Evolutionary conservation across 2,113 vertebrate genomes (phyloP).

Genomic region (Zootoca vivipara): DNA sequence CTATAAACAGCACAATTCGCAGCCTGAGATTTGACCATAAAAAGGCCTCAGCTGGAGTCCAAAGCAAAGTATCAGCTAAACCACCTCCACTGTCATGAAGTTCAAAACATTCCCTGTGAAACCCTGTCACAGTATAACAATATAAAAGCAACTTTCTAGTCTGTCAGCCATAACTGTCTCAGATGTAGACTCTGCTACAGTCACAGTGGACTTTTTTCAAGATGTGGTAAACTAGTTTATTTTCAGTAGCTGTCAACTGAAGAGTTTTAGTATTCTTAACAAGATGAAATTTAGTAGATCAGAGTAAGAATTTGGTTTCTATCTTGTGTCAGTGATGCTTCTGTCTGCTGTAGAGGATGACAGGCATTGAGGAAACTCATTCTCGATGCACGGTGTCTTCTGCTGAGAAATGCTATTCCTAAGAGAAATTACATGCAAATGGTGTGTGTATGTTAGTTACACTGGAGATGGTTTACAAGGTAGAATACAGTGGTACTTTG

Average conservation of each 20-base stretch:
- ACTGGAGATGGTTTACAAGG: not conserved
- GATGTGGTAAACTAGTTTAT: constrained; percentile 7
- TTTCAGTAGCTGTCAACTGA: not conserved
- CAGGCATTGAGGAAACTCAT: not conserved
- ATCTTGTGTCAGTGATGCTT: not conserved
- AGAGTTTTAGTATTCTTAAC: not conserved
- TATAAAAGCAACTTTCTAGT: constrained; percentile 10
- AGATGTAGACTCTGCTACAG: not conserved
- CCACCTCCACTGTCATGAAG: fast-evolving
- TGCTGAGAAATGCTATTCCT: constrained; percentile 2
- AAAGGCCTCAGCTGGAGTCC: not conserved
- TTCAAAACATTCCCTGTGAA: constrained; percentile 2
- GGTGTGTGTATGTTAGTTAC: not conserved
- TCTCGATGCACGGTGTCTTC: not conserved
- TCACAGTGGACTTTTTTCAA: constrained; percentile 37
- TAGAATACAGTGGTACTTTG: not conserved
- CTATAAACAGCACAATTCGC: constrained; percentile 79
- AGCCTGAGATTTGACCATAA: constrained; percentile 69
- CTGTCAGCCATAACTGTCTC: constrained; percentile 11
- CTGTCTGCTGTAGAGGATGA: not conserved
- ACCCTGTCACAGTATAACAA: not conserved
- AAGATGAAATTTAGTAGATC: constrained; percentile 8
- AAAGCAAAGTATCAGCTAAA: not conserved
- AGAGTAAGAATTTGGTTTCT: not conserved
- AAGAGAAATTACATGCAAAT: not conserved